Base-by-base conservation (phyloP, 2,797 vertebrate species). In the Coreius guichenoti region DNA sequence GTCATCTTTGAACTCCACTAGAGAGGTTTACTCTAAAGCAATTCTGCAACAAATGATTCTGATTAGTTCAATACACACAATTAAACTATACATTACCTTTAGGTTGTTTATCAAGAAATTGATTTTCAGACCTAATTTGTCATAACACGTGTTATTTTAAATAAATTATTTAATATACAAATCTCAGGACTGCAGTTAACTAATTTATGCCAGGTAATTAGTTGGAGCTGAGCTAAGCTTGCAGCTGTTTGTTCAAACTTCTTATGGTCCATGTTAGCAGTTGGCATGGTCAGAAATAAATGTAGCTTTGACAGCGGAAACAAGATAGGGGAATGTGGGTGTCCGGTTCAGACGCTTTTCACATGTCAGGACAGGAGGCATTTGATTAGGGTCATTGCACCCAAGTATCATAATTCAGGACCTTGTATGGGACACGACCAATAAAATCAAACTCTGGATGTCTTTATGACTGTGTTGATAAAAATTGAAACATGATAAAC, bases 241-340 rank as follows among this genome's bases (percentile, higher is more conserved):
- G 82, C 82, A 84, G 82, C 82, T 84, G 82, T 56, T 77, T 45
- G 6, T 26, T 39, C 12, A 0, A 7, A 76, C 82, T 69, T 14
- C 5, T n/a, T 63, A 80, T 63, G 58, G 36, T 26, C 13, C 13
- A 67, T 83, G 76, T 43, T 33, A 65, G 21, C 77, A 63, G 76
- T 63, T 80, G 84, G 68, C 39, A 14, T 3, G n/a, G 19, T 80
- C 21, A 4, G 68, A 85, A 85, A 80, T 85, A 85, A 70, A 85
- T 72, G 76, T 72, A 21, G 84, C 69, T 58, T 68, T 72, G 76
- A 80, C 77, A n/a, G n/a, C n/a, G n/a, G n/a, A n/a, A n/a, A n/a
- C n/a, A n/a, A n/a, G n/a, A n/a, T n/a, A n/a, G n/a, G n/a, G n/a
- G n/a, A n/a, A n/a, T n/a, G n/a, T n/a, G n/a, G n/a, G n/a, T n/a